phyloP scores from a whole-genome alignment of 2,113 vertebrate genomes.

The Malurus alboscapulatus region DNA sequence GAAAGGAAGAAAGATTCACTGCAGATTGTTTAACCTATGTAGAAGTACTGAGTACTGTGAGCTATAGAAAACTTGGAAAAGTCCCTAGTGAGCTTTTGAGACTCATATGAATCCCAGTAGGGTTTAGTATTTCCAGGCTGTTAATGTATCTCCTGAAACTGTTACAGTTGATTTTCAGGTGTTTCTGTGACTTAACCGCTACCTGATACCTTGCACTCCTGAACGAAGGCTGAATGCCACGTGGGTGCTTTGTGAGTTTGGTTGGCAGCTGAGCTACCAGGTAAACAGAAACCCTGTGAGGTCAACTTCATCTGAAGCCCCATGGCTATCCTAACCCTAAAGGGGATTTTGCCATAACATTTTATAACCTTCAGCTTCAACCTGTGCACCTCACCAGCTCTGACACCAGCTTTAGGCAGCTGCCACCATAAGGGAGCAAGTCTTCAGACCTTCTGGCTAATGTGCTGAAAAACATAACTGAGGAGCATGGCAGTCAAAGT shows the following conservation, averaged over 20 bases:
- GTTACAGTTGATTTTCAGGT: background rate
- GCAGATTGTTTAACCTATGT: background rate
- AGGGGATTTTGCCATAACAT: background rate
- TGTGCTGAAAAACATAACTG: background rate
- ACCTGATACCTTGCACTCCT: background rate
- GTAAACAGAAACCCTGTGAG: background rate
- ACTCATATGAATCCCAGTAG: background rate
- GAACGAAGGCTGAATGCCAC: background rate
- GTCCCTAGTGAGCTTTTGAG: background rate
- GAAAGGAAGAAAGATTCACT: background rate
- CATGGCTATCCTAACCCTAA: background rate
- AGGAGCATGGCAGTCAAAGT: background rate
- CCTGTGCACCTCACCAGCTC: background rate
- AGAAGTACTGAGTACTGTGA: background rate
- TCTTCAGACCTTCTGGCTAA: background rate
- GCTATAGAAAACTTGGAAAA: background rate
- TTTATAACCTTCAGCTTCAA: background rate
- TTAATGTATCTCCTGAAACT: background rate
- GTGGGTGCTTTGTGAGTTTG: rapidly evolving
- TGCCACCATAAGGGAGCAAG: background rate
- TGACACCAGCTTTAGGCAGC: background rate
- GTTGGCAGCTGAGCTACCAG: background rate
- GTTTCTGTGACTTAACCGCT: background rate
- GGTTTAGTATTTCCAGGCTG: background rate
- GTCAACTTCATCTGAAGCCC: background rate